Conservation (phyloP, 2,797 vertebrate species). For the Clarias laeviceps region DNA sequence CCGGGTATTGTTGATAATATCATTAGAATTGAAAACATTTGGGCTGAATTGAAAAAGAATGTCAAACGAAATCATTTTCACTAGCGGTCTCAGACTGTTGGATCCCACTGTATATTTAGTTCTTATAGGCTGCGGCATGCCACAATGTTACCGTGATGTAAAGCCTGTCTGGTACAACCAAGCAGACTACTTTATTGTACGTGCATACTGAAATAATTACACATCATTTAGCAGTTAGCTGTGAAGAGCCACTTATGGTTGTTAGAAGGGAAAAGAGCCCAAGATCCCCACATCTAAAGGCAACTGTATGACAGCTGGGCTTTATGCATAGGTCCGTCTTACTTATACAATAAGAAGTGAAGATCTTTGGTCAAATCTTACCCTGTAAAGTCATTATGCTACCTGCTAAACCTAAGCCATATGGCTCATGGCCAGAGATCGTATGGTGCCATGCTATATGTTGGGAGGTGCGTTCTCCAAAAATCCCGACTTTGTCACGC, state of each 20-base stretch:
- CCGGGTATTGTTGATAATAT: neutral
- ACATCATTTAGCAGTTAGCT: slow-evolving; percentile 25
- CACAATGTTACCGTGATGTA: neutral
- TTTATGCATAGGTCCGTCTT: slow-evolving; percentile 56
- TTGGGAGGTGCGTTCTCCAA: neutral
- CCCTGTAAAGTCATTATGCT: slow-evolving; percentile 67
- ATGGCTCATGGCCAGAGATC: slow-evolving; percentile 65
- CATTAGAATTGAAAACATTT: neutral
- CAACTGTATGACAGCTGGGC: slow-evolving; percentile 55
- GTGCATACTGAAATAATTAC: neutral
- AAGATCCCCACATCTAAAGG: slow-evolving; percentile 27
- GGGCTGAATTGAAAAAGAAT: neutral
- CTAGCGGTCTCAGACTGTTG: neutral
- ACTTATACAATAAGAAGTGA: slow-evolving; percentile 64
- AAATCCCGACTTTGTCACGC: slow-evolving; percentile 8
- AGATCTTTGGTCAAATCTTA: slow-evolving; percentile 48
- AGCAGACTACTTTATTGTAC: neutral
- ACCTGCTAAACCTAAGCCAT: slow-evolving; percentile 62
- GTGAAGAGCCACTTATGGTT: neutral
- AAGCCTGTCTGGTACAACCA: neutral
- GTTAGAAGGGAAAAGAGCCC: slow-evolving; percentile 12
- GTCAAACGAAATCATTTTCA: neutral
- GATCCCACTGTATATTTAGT: neutral
- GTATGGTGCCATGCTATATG: slow-evolving; percentile 33
- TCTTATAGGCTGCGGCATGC: no score